Percentiles rank a stretch among this genome's conserved stretches.
Conservation (phyloP, 2,797 vertebrate genomes). For the Rhabdomys pumilio region DNA sequence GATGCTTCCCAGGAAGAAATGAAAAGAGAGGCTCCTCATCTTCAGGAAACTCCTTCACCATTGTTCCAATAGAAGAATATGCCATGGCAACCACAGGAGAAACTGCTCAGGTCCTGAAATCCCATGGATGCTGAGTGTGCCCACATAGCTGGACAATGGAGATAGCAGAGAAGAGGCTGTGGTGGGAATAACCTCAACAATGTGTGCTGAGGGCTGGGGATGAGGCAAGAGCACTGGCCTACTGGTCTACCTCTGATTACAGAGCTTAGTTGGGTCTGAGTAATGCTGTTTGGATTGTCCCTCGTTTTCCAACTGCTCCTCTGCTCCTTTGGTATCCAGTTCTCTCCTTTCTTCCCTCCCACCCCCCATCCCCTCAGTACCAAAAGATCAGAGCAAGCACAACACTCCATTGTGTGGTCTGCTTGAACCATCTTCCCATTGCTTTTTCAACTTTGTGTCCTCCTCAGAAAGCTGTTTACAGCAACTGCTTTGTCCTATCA, state of each 20-base stretch:
- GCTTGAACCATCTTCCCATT: not conserved
- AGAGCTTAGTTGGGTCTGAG: not conserved
- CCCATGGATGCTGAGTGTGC: not conserved
- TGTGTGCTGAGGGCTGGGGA: not conserved
- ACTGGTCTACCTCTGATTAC: not conserved
- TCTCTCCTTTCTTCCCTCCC: not conserved
- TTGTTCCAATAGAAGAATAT: not conserved
- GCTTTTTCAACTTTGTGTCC: not conserved
- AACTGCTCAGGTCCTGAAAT: constrained; percentile 21
- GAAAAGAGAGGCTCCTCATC: not conserved
- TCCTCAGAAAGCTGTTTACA: not conserved
- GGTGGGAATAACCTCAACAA: not conserved
- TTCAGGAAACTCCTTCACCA: not conserved
- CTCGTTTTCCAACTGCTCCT: not conserved
- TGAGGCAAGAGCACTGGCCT: no score
- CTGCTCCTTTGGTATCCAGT: not conserved
- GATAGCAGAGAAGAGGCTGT: not conserved
- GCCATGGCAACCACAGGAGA: not conserved
- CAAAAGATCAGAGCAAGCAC: not conserved
- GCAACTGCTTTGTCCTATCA: not conserved
- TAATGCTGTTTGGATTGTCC: not conserved
- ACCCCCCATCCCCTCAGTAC: not conserved
- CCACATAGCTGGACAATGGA: no score
- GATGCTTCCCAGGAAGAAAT: not conserved
- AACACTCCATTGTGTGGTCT: not conserved